Percentiles rank a stretch among this genome's conserved stretches.
phyloP scores from a whole-genome alignment of 1,140 invertebrate genomes.

The Drosophila novamexicana region DNA sequence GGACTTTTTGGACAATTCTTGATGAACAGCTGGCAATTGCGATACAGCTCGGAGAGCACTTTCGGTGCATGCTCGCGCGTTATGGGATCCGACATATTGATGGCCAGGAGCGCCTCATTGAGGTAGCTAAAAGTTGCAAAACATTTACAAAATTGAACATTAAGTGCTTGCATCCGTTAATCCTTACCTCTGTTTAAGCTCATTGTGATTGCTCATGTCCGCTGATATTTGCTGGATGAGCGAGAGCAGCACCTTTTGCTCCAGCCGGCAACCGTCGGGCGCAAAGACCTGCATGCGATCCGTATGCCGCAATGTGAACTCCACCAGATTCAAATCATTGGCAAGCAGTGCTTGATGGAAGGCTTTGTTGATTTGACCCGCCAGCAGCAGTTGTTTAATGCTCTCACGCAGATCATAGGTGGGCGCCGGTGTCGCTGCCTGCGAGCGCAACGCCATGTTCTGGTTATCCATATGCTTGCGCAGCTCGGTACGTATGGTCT shows the following conservation, averaged over 20 bases:
- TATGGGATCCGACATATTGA: constrained; percentile 90
- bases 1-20: constrained; percentile 88
- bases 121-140: constrained; percentile 89
- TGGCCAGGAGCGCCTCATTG: constrained; percentile 93
- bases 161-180: background rate
- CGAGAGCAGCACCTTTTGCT: constrained; percentile 94
- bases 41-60: constrained; percentile 91
- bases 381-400: constrained; percentile 89
- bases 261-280: constrained; percentile 88
- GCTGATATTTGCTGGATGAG: constrained; percentile 96
- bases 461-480: constrained; percentile 87
- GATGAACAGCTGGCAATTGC: constrained; percentile 90
- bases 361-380: constrained; percentile 92
- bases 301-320: constrained; percentile 93
- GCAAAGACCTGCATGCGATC: constrained; percentile 91
- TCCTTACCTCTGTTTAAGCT: constrained; percentile 93
- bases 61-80: constrained; percentile 92
- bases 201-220: constrained; percentile 93
- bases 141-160: no score
- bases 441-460: constrained; percentile 87
- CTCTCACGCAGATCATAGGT: constrained; percentile 88
- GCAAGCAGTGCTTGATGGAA: constrained; percentile 96
- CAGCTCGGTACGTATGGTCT: constrained; percentile 83
- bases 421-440: constrained; percentile 88
- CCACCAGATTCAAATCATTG: constrained; percentile 92